Evolutionary conservation across 2,797 vertebrate species (phyloP).

Genomic region (Lophius americanus): DNA sequence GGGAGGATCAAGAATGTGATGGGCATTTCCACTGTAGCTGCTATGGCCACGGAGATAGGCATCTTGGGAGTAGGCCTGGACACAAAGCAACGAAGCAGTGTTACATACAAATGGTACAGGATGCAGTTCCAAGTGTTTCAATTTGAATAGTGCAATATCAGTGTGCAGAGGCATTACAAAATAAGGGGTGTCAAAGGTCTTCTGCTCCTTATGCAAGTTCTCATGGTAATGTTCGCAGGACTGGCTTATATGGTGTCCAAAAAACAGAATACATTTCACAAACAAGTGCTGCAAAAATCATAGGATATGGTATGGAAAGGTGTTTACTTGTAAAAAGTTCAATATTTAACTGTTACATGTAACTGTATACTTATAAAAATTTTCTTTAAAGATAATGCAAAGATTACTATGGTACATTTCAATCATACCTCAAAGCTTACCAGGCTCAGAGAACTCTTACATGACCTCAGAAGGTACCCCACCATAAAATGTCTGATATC

Average conservation of each 20-base stretch:
- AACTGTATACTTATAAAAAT: neutral
- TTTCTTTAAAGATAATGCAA: conserved; percentile 16
- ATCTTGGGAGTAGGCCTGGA: conserved; percentile 98
- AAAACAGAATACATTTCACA: conserved; percentile 1
- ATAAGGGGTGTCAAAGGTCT: conserved; percentile 73
- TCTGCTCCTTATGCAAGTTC: conserved; percentile 70
- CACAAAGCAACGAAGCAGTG: conserved; percentile 54
- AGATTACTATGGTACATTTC: neutral
- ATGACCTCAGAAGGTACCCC: no score
- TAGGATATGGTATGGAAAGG: neutral
- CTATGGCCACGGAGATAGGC: conserved; percentile 96
- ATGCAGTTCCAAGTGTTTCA: conserved; percentile 29
- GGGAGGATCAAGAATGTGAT: conserved; percentile 94
- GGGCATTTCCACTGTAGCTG: conserved; percentile 94
- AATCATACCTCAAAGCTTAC: no score
- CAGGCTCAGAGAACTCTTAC: no score
- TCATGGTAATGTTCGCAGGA: conserved; percentile 38
- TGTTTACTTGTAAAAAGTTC: conserved; percentile 2
- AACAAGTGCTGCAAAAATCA: conserved; percentile 2
- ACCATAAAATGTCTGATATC: no score
- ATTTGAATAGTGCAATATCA: conserved; percentile 64
- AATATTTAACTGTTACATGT: conserved; percentile 2
- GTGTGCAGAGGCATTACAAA: conserved; percentile 76
- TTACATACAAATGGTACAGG: conserved; percentile 48
- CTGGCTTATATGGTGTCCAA: neutral